Evolutionary conservation across 2,113 vertebrate genomes (phyloP).

Genomic region (Ursus arctos): DNA sequence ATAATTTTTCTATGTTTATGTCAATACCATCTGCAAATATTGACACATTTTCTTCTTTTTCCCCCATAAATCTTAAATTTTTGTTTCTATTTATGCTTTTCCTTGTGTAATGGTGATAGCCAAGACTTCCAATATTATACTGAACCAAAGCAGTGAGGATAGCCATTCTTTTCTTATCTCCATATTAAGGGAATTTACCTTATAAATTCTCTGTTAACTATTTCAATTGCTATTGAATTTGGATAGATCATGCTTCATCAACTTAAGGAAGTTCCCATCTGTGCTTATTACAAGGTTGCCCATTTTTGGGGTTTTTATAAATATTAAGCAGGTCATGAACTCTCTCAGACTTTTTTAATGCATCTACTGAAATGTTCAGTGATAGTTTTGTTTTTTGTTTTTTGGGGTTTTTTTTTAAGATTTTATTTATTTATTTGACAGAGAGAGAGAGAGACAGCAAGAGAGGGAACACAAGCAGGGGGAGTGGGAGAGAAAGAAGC

Average conservation of each 20-base stretch:
- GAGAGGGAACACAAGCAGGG: too few species aligned
- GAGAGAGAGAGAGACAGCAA: too few species aligned
- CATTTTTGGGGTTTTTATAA: background rate
- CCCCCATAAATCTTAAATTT: background rate
- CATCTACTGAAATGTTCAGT: background rate
- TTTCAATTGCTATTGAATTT: background rate
- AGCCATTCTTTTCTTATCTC: background rate
- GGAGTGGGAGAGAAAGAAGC: too few species aligned
- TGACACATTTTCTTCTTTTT: background rate
- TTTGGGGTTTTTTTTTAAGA: too few species aligned
- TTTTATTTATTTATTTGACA: too few species aligned
- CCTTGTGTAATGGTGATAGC: too few species aligned
- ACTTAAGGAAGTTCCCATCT: background rate
- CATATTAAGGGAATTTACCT: background rate
- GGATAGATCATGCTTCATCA: background rate
- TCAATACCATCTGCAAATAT: background rate
- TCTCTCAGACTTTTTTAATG: background rate
- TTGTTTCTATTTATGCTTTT: background rate
- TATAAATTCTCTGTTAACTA: background rate
- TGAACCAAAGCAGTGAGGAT: background rate
- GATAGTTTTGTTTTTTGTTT: background rate
- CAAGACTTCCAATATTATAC: background rate
- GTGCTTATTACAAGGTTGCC: background rate
- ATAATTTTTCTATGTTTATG: background rate
- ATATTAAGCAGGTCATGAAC: background rate